Evolutionary conservation across 2,797 vertebrate species (phyloP), one percentile per base, ranked within the genome.

Genomic region (Lophius americanus): DNA sequence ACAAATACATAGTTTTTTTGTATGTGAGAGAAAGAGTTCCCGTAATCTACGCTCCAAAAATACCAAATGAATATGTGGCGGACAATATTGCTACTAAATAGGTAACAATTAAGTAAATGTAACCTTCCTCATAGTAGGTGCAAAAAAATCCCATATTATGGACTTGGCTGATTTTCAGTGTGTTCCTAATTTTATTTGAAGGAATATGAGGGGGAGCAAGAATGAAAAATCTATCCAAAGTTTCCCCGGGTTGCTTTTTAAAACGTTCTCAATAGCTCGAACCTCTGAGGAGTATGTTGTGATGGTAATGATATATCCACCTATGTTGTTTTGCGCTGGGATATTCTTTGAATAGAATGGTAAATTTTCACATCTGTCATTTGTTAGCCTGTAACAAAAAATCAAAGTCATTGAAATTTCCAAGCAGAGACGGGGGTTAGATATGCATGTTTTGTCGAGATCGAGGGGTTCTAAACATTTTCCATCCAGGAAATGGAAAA

Each of bases 301-400:
- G 58, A 61, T 51, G 42, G 58, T 53, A 60, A 73, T 62, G 69
- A 23, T 52, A 42, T n/a, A 63, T 72, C 13, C 52, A 64, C 52
- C 9, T 14, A 44, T 3, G 0, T 41, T 23, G 39, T 41, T 44
- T 51, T 69, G 65, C 47, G 54, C 7, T 38, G 65, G 64, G 63
- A 60, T 70, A 46, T 62, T 58, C 43, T 71, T 43, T 35, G 37
- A 48, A 60, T 60, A 55, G 55, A 70, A 70, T 75, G 79, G 84
- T 84, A 73, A n/a, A 85, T 78, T 60, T 68, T 70, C 68, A 75
- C 77, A 86, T 86, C 71, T 79, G 79, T 86, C 73, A 83, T 80
- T 85, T 85, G 80, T 84, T 85, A 81, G 60, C 44, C 41, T 51
- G 55, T 23, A 23, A 23, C 23, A 75, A 81, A 77, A 85, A 79